Conservation (phyloP, 2,797 vertebrate species). For the Myiothlypis chrysogaster region DNA sequence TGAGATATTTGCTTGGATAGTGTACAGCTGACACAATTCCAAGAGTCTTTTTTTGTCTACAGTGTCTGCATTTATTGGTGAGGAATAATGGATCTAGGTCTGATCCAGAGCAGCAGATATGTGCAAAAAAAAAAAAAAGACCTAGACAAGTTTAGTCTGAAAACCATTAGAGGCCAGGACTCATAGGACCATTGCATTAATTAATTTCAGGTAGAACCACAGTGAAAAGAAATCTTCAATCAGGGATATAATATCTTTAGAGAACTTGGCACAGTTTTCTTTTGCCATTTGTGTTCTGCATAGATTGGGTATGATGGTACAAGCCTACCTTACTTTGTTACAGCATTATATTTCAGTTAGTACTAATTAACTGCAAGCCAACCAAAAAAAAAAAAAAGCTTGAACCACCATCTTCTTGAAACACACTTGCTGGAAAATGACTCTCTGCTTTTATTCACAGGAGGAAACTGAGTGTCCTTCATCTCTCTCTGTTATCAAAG, state of each 20-base stretch:
- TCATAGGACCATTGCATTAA: background rate
- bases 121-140: background rate
- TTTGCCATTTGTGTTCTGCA: background rate
- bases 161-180: background rate
- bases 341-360: background rate
- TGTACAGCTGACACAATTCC: background rate
- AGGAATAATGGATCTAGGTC: background rate
- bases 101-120: background rate
- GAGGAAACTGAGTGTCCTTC: constrained; percentile 83
- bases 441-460: constrained; percentile 72
- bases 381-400: background rate
- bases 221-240: background rate
- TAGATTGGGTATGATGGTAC: background rate
- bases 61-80: background rate
- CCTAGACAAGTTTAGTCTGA: background rate
- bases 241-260: background rate
- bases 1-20: background rate
- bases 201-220: background rate
- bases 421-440: background rate
- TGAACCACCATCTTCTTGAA: background rate
- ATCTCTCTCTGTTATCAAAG: constrained; percentile 76
- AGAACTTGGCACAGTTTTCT: background rate
- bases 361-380: background rate
- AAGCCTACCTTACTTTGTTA: background rate
- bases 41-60: background rate